phyloP scores from a whole-genome alignment of 2,888 invertebrate species.

The Sericinus montela region DNA sequence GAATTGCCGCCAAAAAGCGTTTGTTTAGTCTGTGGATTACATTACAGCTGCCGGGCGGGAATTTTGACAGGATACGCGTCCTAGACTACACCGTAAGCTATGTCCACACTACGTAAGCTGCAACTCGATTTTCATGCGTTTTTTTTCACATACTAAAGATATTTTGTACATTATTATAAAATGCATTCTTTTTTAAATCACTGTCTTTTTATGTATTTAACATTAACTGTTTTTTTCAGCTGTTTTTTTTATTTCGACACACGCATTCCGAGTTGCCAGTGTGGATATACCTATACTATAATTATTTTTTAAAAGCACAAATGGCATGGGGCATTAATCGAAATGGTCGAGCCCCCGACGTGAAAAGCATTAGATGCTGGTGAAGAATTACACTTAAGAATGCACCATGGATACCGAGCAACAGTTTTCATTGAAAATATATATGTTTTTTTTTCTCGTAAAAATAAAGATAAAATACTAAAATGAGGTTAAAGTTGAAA shows the following conservation, averaged over 20 bases:
- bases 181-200: not conserved
- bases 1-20: not conserved
- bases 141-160: not conserved
- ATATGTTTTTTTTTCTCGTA: not conserved
- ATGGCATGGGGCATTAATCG: constrained; percentile 45
- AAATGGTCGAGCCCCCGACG: constrained; percentile 34
- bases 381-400: constrained; percentile 33
- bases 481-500: not conserved
- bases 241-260: not conserved
- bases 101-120: constrained; percentile 1
- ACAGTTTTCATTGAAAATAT: constrained; percentile 6
- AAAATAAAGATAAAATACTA: not conserved
- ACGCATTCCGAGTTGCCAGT: not conserved
- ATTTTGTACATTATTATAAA: not conserved
- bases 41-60: constrained; percentile 5
- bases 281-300: constrained; percentile 8
- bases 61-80: constrained; percentile 10
- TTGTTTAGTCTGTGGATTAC: not conserved
- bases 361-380: constrained; percentile 66
- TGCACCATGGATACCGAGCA: constrained; percentile 39
- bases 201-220: not conserved
- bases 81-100: constrained; percentile 4
- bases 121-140: not conserved
- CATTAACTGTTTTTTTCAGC: too few relatives aligned
- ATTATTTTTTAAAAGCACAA: constrained; percentile 62